These are phyloP conservation scores for Octomys mimax DNA, from an alignment of 2,797 vertebrate species.

Conservation along the genomic window DNA sequence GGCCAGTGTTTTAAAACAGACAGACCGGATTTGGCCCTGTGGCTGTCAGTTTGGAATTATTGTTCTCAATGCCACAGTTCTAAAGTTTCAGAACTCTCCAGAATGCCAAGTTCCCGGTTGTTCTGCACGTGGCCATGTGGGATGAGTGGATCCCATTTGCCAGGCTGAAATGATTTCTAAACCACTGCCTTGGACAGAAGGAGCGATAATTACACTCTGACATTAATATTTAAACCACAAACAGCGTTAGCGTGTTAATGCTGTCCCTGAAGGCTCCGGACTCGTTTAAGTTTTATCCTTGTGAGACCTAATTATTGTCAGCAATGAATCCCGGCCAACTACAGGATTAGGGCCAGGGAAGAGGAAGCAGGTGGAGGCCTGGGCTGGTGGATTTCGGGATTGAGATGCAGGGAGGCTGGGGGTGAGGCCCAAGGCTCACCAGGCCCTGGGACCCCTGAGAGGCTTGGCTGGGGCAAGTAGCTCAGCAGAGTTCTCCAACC, in stretches of 20 bases:
- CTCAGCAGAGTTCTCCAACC: background rate
- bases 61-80: background rate
- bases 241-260: conserved; percentile 87
- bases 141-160: conserved; percentile 75
- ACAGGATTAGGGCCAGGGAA: conserved; percentile 78
- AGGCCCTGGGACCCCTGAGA: background rate
- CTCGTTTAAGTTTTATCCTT: conserved; percentile 86
- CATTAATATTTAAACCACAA: conserved; percentile 91
- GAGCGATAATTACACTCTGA: conserved; percentile 86
- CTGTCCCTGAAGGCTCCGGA: conserved; percentile 86
- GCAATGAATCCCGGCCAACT: conserved; percentile 85
- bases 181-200: conserved; percentile 74
- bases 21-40: background rate
- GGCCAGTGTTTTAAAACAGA: background rate
- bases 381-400: background rate
- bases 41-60: background rate
- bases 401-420: background rate
- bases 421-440: background rate
- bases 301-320: conserved; percentile 89
- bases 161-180: conserved; percentile 81
- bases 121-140: background rate
- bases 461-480: background rate
- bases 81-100: background rate
- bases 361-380: conserved; percentile 70
- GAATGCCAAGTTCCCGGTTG: background rate